Percentiles rank a stretch among this genome's conserved stretches.
Conservation (phyloP, 2,113 vertebrate genomes). For the Periophthalmodon schlosseri region DNA sequence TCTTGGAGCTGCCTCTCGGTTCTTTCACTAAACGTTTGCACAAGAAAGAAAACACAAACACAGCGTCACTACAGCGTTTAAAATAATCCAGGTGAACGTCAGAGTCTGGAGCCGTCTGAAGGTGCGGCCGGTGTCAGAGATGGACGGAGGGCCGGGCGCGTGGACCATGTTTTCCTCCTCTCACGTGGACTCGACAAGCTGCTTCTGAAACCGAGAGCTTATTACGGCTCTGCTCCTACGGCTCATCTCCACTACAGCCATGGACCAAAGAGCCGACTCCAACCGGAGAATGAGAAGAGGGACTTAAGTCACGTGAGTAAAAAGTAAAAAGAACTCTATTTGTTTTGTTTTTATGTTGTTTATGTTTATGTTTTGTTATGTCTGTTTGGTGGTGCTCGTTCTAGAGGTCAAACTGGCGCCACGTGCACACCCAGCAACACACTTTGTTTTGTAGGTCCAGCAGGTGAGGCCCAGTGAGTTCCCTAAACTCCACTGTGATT, state of each 20-base stretch:
- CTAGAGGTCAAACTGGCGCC: too few species aligned
- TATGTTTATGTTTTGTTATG: too few species aligned
- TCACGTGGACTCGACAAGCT: constrained; percentile 60
- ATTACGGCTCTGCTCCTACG: constrained; percentile 45
- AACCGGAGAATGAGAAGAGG: background rate
- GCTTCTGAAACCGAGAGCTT: constrained; percentile 47
- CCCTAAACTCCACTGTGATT: too few species aligned
- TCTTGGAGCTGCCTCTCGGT: background rate
- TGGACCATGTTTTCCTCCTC: constrained; percentile 48
- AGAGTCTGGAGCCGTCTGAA: background rate
- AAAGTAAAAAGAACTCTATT: too few species aligned
- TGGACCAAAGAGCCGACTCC: constrained; percentile 21
- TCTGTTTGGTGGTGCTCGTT: too few species aligned
- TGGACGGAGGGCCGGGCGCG: background rate
- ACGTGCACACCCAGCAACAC: too few species aligned
- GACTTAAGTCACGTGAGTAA: constrained; percentile 35
- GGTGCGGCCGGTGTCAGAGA: background rate
- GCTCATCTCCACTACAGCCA: constrained; percentile 32
- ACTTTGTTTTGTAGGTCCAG: too few species aligned
- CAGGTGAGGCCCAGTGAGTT: too few species aligned
- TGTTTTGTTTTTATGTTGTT: too few species aligned
- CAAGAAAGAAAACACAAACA: background rate
- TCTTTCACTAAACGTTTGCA: background rate
- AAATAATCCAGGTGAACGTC: background rate
- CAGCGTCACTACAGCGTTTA: background rate